A percentile compares a stretch with the other conserved stretches of the same genome.
Evolutionary conservation across 2,888 invertebrate genomes (phyloP).

Genomic region (Dione vanillae): DNA sequence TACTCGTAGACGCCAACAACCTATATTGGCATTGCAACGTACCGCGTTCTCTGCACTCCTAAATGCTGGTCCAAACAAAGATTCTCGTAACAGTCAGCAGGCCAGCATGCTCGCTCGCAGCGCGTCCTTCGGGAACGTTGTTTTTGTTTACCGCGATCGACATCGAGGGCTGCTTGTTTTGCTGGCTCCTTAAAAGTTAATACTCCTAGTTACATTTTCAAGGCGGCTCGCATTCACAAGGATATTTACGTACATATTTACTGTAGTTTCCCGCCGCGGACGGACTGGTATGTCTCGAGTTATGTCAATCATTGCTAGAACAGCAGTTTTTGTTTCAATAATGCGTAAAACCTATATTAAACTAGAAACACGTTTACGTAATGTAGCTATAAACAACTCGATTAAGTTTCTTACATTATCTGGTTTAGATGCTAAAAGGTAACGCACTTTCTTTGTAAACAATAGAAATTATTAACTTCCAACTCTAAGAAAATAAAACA

Average conservation of each 20-base stretch:
- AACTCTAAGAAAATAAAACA: too few relatives aligned
- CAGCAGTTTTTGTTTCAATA: too few relatives aligned
- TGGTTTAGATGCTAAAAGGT: too few relatives aligned
- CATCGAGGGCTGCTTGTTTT: constrained; percentile 38
- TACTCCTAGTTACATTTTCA: constrained; percentile 5
- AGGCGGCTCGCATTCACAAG: constrained; percentile 7
- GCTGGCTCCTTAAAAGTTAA: constrained; percentile 36
- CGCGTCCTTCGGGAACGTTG: constrained; percentile 29
- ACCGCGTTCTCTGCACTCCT: background rate
- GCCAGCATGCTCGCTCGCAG: too few relatives aligned
- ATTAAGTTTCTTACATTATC: too few relatives aligned
- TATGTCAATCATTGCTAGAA: too few relatives aligned
- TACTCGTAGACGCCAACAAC: too few relatives aligned
- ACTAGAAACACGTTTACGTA: too few relatives aligned
- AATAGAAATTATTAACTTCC: background rate
- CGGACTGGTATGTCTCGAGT: too few relatives aligned
- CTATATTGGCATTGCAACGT: background rate
- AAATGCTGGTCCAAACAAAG: constrained; percentile 28
- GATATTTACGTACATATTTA: constrained; percentile 27
- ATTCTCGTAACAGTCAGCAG: constrained; percentile 13
- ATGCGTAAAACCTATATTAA: too few relatives aligned
- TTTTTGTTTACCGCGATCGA: constrained; percentile 35
- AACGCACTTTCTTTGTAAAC: background rate
- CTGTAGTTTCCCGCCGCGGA: background rate
- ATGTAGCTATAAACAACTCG: background rate